Percentiles rank a stretch among this genome's conserved stretches.
Conservation (phyloP, 2,888 invertebrate species). For the Eupithecia exiguata region DNA sequence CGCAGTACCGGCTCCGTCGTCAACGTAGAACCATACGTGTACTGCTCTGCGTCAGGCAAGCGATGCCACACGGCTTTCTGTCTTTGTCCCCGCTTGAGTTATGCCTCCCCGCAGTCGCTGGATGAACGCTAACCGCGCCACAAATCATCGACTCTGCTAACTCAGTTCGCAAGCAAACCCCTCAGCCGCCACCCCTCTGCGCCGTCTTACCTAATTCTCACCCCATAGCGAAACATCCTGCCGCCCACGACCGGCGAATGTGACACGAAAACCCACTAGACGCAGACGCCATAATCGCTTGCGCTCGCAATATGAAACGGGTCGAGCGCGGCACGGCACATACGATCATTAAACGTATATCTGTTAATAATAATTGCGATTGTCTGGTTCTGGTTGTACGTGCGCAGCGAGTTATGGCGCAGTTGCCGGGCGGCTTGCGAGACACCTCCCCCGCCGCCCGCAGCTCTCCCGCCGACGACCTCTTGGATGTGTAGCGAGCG, state of each 20-base stretch:
- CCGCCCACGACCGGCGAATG: slow-evolving; percentile 54
- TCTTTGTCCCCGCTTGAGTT: slow-evolving; percentile 69
- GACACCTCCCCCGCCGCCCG: slow-evolving; percentile 44
- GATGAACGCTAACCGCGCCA: slow-evolving; percentile 73
- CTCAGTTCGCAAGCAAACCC: slow-evolving; percentile 64
- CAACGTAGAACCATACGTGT: slow-evolving; percentile 46
- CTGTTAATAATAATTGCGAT: slow-evolving; percentile 82
- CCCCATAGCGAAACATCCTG: slow-evolving; percentile 61
- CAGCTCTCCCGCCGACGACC: slow-evolving; percentile 52
- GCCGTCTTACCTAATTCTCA: slow-evolving; percentile 66
- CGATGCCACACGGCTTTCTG: slow-evolving; percentile 59
- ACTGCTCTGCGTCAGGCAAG: slow-evolving; percentile 49
- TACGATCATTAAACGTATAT: slow-evolving; percentile 79
- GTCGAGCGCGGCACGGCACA: slow-evolving; percentile 59
- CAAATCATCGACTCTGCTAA: slow-evolving; percentile 74
- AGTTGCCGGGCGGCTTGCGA: slow-evolving; percentile 68
- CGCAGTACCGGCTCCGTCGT: slow-evolving; percentile 26
- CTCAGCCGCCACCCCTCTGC: slow-evolving; percentile 49
- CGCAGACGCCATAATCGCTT: slow-evolving; percentile 64
- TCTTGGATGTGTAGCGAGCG: slow-evolving; percentile 59
- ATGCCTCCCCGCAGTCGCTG: slow-evolving; percentile 64
- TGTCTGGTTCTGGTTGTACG: slow-evolving; percentile 79
- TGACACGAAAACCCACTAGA: slow-evolving; percentile 60
- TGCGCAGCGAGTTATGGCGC: slow-evolving; percentile 78
- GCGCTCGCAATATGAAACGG: slow-evolving; percentile 50